Percentiles rank a stretch among this genome's conserved stretches.
Evolutionary conservation across 1,140 invertebrate species (phyloP).

Genomic region (Micrasema longulum): DNA sequence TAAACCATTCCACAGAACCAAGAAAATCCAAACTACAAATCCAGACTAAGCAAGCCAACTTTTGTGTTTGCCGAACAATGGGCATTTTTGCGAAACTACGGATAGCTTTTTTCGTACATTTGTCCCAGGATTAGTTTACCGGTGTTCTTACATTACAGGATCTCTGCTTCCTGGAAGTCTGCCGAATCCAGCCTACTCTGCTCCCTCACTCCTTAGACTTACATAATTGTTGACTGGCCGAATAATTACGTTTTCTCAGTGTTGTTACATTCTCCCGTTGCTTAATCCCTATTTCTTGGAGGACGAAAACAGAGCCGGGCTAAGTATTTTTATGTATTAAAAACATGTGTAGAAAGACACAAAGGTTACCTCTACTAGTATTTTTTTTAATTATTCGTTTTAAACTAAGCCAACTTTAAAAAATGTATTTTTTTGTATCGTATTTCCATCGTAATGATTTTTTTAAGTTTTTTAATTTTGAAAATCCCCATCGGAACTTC

Average conservation of each 20-base stretch:
- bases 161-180: conserved; percentile 25
- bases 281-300: conserved; percentile 25
- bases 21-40: too few relatives aligned
- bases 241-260: conserved; percentile 25
- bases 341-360: too few relatives aligned
- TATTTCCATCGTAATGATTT: too few relatives aligned
- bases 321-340: too few relatives aligned
- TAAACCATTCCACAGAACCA: too few relatives aligned
- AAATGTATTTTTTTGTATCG: too few relatives aligned
- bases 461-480: too few relatives aligned
- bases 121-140: conserved; percentile 32
- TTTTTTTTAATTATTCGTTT: too few relatives aligned
- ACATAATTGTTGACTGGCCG: conserved; percentile 28
- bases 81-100: conserved; percentile 11
- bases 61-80: conserved; percentile 28
- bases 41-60: conserved; percentile 22
- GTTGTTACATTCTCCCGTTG: conserved; percentile 15
- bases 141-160: conserved; percentile 17
- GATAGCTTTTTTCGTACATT: conserved; percentile 26
- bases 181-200: not conserved
- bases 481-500: too few relatives aligned
- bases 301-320: not conserved
- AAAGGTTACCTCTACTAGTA: too few relatives aligned
- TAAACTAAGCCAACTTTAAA: too few relatives aligned
- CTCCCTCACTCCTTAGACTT: conserved; percentile 19